A percentile compares a stretch with the other conserved stretches of the same genome.
Evolutionary conservation across 2,797 vertebrate species (phyloP).

Genomic region (Synaphobranchus kaupii): DNA sequence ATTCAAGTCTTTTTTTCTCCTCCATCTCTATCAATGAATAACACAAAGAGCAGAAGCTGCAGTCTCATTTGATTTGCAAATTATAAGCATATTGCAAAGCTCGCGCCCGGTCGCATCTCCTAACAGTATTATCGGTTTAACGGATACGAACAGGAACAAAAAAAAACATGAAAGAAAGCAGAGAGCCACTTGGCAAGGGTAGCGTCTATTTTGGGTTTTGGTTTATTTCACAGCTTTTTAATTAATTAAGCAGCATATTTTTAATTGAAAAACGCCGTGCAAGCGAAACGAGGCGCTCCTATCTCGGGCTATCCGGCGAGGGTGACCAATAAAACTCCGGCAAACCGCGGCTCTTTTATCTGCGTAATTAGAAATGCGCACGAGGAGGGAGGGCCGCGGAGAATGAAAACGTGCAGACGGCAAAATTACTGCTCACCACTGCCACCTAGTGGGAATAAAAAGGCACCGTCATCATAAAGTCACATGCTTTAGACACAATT

Average conservation of each 20-base stretch:
- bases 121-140: slow-evolving; percentile 36
- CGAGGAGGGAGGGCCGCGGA: slow-evolving; percentile 46
- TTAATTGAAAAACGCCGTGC: slow-evolving; percentile 61
- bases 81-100: background rate
- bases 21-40: background rate
- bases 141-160: slow-evolving; percentile 24
- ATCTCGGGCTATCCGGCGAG: slow-evolving; percentile 54
- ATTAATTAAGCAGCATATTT: slow-evolving; percentile 49
- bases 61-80: slow-evolving; percentile 1
- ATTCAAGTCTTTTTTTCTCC: background rate
- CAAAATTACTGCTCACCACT: slow-evolving; percentile 47
- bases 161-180: slow-evolving; percentile 32
- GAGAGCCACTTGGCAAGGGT: slow-evolving; percentile 21
- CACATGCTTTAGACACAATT: background rate
- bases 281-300: slow-evolving; percentile 57
- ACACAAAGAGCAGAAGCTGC: background rate
- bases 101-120: slow-evolving; percentile 32
- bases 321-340: slow-evolving; percentile 50
- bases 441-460: slow-evolving; percentile 61
- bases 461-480: slow-evolving; percentile 9
- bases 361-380: slow-evolving; percentile 56
- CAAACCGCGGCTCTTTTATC: slow-evolving; percentile 56
- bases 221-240: slow-evolving; percentile 46
- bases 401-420: slow-evolving; percentile 26
- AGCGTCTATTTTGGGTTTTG: slow-evolving; percentile 55